A percentile compares a stretch with the other conserved stretches of the same genome.
phyloP scores from a whole-genome alignment of 2,888 invertebrate species.

The Tetragnatha montana region DNA sequence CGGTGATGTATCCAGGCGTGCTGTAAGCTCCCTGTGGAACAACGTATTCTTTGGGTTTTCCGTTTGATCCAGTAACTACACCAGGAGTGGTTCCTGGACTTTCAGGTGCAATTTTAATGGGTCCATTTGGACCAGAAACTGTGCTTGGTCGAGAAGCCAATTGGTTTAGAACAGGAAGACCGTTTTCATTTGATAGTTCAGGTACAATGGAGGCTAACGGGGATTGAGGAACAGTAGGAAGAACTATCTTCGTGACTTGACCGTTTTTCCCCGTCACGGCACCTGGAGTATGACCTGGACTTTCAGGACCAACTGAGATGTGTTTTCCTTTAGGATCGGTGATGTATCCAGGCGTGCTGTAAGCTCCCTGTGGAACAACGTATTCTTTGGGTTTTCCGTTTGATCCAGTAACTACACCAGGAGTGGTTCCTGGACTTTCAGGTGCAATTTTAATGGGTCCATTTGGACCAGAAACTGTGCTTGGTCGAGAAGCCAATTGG shows the following conservation, averaged over 20 bases:
- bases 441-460: not conserved
- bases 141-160: not conserved
- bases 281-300: not conserved
- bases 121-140: not conserved
- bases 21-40: not conserved
- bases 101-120: slow-evolving; percentile 1
- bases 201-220: not conserved
- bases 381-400: not conserved
- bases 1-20: not conserved
- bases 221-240: too few species aligned
- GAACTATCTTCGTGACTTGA: too few species aligned
- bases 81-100: slow-evolving; percentile 7
- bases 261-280: not conserved
- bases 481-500: too few species aligned
- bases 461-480: not conserved
- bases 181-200: not conserved
- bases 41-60: not conserved
- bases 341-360: not conserved
- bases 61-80: not conserved
- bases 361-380: not conserved
- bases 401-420: not conserved
- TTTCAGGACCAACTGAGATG: not conserved
- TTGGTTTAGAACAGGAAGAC: not conserved
- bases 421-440: not conserved
- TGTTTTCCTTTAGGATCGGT: not conserved